Percentiles rank a stretch among this genome's conserved stretches.
Evolutionary conservation across 37 sponge, comb jelly and placozoan genomes (phyloP).

Genomic region (Crambe crambe): DNA sequence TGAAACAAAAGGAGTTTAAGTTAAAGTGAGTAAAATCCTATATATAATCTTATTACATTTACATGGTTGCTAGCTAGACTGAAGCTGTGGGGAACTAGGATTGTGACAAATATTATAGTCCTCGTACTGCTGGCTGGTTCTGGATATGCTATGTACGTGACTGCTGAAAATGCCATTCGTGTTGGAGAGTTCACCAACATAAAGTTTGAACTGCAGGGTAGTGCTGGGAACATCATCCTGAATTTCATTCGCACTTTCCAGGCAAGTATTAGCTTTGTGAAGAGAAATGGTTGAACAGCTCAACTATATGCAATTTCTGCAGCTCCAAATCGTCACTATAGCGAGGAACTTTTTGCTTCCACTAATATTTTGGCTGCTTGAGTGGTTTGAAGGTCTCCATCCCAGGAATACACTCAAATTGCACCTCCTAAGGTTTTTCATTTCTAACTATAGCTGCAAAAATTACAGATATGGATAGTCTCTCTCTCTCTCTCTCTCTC

Average conservation of each 20-base stretch:
- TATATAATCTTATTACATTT: no score
- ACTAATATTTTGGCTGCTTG: slow-evolving; percentile 34
- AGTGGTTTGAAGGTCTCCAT: slow-evolving; percentile 55
- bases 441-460: not conserved
- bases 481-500: not conserved
- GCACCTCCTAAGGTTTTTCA: slow-evolving; percentile 54
- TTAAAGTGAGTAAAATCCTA: no score
- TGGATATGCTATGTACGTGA: slow-evolving; percentile 66
- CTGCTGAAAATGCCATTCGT: slow-evolving; percentile 53
- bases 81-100: no score
- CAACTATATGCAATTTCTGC: not conserved
- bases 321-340: slow-evolving; percentile 70
- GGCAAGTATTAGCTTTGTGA: slow-evolving; percentile 15
- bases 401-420: slow-evolving; percentile 81
- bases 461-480: no score
- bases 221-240: slow-evolving; percentile 26
- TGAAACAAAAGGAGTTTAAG: slow-evolving; percentile 18
- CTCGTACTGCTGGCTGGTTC: slow-evolving; percentile 30
- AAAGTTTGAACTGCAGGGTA: not conserved
- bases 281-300: not conserved
- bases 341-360: slow-evolving; percentile 59
- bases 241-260: slow-evolving; percentile 60
- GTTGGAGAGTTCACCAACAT: not conserved
- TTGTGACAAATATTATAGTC: slow-evolving; percentile 46
- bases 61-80: no score